A percentile compares a stretch with the other conserved stretches of the same genome.
Conservation (phyloP, 2,888 invertebrate genomes). For the Anticlea derivata region DNA sequence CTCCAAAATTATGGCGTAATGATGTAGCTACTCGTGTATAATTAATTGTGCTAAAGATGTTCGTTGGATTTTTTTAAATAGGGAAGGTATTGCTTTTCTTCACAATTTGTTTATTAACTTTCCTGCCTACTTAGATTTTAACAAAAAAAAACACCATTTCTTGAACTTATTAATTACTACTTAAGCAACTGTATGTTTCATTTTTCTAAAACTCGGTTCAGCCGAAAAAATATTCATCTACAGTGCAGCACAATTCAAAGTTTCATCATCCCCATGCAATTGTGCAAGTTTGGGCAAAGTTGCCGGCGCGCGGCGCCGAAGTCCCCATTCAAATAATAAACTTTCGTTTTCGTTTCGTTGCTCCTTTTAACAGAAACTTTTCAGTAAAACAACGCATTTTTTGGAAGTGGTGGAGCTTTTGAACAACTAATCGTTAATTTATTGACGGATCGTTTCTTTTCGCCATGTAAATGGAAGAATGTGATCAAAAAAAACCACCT, state of each 20-base stretch:
- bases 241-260: background rate
- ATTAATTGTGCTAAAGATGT: slow-evolving; percentile 32
- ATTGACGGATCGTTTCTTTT: background rate
- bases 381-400: slow-evolving; percentile 1
- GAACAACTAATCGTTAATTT: too few relatives aligned
- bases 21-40: slow-evolving; percentile 41
- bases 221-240: background rate
- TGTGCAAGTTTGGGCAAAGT: slow-evolving; percentile 51
- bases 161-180: too few relatives aligned
- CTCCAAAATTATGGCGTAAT: slow-evolving; percentile 38
- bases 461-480: too few relatives aligned
- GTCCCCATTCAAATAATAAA: slow-evolving; percentile 75
- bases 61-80: slow-evolving; percentile 28
- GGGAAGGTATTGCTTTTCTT: slow-evolving; percentile 20
- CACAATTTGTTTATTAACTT: background rate
- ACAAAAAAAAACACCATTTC: too few relatives aligned
- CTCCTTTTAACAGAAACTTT: background rate
- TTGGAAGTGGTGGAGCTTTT: too few relatives aligned
- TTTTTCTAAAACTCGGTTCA: background rate
- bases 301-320: slow-evolving; percentile 47
- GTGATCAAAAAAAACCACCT: too few relatives aligned
- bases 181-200: too few relatives aligned
- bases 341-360: slow-evolving; percentile 66
- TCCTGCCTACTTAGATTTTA: background rate
- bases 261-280: slow-evolving; percentile 22